phyloP scores from a whole-genome alignment of 2,113 vertebrate genomes.

The Centropristis striata region DNA sequence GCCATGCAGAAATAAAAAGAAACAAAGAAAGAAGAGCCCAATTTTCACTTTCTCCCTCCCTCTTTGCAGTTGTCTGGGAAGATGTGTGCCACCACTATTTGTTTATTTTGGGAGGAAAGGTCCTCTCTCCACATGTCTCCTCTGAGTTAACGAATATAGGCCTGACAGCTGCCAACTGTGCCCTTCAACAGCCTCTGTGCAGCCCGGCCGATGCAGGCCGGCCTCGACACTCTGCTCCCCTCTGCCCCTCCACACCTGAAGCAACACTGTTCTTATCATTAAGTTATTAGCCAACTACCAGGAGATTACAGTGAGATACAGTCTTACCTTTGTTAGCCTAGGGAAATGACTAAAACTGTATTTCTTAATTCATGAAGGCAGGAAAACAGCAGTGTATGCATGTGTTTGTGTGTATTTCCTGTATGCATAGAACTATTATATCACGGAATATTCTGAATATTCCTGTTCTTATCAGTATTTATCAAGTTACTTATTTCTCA shows the following conservation, averaged over 20 bases:
- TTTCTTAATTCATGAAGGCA: not conserved
- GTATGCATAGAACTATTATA: not conserved
- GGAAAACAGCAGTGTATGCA: not conserved
- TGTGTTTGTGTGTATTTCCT: not conserved
- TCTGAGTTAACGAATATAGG: constrained; percentile 74
- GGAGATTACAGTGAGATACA: not conserved
- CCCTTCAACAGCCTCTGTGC: constrained; percentile 68
- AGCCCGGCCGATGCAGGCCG: constrained; percentile 16
- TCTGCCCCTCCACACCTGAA: constrained; percentile 37
- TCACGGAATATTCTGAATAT: not conserved
- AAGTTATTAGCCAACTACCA: not conserved
- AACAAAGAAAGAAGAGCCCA: constrained; percentile 23
- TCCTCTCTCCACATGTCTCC: constrained; percentile 76
- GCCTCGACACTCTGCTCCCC: constrained; percentile 3
- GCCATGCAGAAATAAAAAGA: constrained; percentile 34
- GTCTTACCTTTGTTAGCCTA: not conserved
- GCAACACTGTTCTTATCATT: constrained; percentile 10
- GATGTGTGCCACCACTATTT: constrained; percentile 75
- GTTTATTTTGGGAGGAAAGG: constrained; percentile 80
- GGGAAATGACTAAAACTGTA: not conserved
- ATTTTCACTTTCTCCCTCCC: constrained; percentile 42
- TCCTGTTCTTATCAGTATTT: constrained; percentile 26
- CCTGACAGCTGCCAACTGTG: constrained; percentile 83
- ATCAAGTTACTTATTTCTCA: constrained; percentile 35
- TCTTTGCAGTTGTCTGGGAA: constrained; percentile 43